Evolutionary conservation across 2,113 vertebrate genomes (phyloP).

Genomic region (Zosterops pallidus): DNA sequence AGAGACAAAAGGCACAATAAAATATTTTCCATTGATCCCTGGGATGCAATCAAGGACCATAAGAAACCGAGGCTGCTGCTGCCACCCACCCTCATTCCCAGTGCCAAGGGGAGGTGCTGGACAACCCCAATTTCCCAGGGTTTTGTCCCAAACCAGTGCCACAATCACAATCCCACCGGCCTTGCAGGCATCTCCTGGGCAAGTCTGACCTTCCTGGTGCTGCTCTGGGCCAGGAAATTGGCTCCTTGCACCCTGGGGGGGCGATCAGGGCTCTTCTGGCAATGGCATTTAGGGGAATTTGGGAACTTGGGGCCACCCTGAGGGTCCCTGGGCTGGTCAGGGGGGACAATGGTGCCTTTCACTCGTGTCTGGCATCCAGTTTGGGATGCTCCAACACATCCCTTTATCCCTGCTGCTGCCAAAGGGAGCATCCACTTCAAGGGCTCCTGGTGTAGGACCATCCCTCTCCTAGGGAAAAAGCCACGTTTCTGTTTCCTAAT

Average conservation of each 20-base stretch:
- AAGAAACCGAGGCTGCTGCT: not conserved
- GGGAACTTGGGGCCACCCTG: rapidly evolving
- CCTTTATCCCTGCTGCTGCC: not conserved
- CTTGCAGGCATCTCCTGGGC: not conserved
- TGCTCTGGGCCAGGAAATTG: not conserved
- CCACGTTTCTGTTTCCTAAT: not conserved
- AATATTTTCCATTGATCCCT: slow-evolving; percentile 26
- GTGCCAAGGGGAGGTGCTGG: rapidly evolving
- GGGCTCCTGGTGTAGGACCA: not conserved
- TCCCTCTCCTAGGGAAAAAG: not conserved
- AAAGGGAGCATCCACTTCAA: not conserved
- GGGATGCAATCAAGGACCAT: not conserved
- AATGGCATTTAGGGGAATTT: rapidly evolving
- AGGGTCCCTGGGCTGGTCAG: rapidly evolving
- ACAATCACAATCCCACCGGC: rapidly evolving
- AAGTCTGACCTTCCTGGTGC: not conserved
- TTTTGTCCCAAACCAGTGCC: not conserved
- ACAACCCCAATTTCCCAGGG: rapidly evolving
- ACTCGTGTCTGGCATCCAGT: not conserved
- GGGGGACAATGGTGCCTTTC: not conserved
- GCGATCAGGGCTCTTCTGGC: not conserved
- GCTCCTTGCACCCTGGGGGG: not conserved
- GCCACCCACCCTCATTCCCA: rapidly evolving
- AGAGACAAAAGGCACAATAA: slow-evolving; percentile 45
- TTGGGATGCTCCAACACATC: not conserved